Evolutionary conservation across 2,113 vertebrate genomes (phyloP), one percentile per base, ranked within the genome.

Genomic region (Heterocephalus glaber): DNA sequence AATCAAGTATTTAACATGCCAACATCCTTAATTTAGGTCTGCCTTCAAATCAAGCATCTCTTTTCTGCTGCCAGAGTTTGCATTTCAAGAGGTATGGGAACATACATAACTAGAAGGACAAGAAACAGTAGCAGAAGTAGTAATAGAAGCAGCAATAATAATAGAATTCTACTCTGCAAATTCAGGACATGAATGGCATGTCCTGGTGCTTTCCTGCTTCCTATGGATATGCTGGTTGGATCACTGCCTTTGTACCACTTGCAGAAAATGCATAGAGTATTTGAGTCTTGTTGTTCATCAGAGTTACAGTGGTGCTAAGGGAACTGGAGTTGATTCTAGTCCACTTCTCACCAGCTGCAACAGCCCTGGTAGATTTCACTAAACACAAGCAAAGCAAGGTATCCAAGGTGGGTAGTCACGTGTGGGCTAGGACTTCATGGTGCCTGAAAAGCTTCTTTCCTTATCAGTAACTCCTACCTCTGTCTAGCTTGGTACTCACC

Each of bases 21-120:
- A 65, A 41, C 11, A 76, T 30, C 24, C 81, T 79, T 33, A 66
- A 66, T 33, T 76, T 41, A 72, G 22, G 19, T 28, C 33, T 86
- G n/a, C 26, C 7, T 89, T 80, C 24, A 79, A 94, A 91, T 56
- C 33, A 86, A 54, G n/a, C 54, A 61, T 60, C 77, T 56, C 26
- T 60, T 38, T 30, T 47, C 70, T 8, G 2, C 56, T 65, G 44
- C 49, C 8, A 33, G n/a, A 47, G 26, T 10, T 26, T 76, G 44
- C 26, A 4, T 49, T 49, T 49, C 41, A 61, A 41, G 61, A 76
- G 4, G 14, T 0, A 6, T 10, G 20, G 52, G 26, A 35, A 26
- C 30, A 24, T 47, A 35, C 86, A 61, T 14, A 38, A 13, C 30
- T 24, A 7, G 4, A 41, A n/a, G n/a, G n/a, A 54, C 26, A 20